Evolutionary conservation across 2,888 invertebrate species (phyloP), one percentile per base, ranked within the genome.

Genomic region (Mycalesis mineus): DNA sequence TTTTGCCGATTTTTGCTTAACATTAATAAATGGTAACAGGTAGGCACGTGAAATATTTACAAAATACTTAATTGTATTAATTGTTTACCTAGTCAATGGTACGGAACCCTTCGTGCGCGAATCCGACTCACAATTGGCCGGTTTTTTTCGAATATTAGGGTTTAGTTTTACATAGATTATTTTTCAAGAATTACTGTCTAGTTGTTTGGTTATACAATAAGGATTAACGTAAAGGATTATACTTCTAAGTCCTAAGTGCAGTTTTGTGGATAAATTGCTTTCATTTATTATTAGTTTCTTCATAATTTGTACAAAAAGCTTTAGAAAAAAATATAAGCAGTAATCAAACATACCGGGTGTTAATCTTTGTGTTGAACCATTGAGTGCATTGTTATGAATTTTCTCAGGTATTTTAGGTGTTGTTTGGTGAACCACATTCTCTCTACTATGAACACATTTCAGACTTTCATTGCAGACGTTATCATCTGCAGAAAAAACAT

Each of bases 401-500:
- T 84, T 84, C 68, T 88, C 88, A 61, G 76, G 72, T 68, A 78
- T 66, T 83, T 86, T 88, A 67, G 75, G 82, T 72, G 72, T 80
- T 64, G 73, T 64, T 69, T 66, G 77, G 71, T 76, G 78, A 62
- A 71, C 78, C 71, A 71, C 76, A 64, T 67, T 75, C 67, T 78
- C 72, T 75, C 72, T 73, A 61, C 60, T 69, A 66, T 67, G 80
- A 80, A 73, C 76, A 73, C 82, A 80, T 81, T 83, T 88, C 79
- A 75, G 87, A 74, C 72, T 85, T 75, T 88, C 88, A 69, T 74
- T 85, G 83, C 84, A 84, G 78, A 86, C 81, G 67, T 71, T 83
- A 71, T 88, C 88, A 88, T 88, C 88, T 88, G 88, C 80, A 77
- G 78, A 86, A 71, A 82, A 87, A 84, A 80, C 22, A 31, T 33